Base-by-base conservation (phyloP, 2,888 invertebrate species). In the Anoncus sp. region DNA sequence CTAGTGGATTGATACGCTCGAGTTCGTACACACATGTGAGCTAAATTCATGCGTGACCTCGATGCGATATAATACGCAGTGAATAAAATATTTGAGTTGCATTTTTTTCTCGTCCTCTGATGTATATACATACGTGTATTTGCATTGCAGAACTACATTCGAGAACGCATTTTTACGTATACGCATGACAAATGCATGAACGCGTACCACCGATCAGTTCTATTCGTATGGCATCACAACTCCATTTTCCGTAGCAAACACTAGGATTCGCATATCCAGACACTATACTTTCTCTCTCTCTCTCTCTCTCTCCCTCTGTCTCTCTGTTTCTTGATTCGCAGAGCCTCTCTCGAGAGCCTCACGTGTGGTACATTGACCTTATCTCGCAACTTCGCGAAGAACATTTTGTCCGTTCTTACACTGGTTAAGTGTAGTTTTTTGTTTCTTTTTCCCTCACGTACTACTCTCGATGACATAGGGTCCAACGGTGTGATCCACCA, bases 361-460 rank as follows among this genome's bases (percentile, higher is more conserved):
- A 24, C 16, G 27, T 40, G 18, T 55, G 43, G 66, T 66, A 43
- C 66, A 55, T 66, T 35, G 59, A 70, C 59, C 59, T 49, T 38
- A 57, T 69, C 20, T 35, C 35, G 5, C 22, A 62, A 62, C 55
- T 67, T 35, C 20, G 35, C 62, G 53, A 69, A 69, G 43, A 51
- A 74, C 51, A 22, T 49, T 20, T 63, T n/a, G 45, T 59, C 20
- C 53, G 62, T 47, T 24, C 38, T 16, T 51, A 12, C 57, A 38
- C n/a, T 22, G 35, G 62, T 59, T 65, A 65, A 77, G 67, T 74
- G 60, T 51, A 77, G 69, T 70, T 69, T 65, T 62, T 57, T 63
- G 31, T 55, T 45, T 16, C 22, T 22, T 55, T 47, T 16, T 22
- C 35, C 31, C 20, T 22, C 14, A 9, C 31, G 45, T 40, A 20